phyloP scores from a whole-genome alignment of 2,797 vertebrate genomes.

The Sebastes oblongus region DNA sequence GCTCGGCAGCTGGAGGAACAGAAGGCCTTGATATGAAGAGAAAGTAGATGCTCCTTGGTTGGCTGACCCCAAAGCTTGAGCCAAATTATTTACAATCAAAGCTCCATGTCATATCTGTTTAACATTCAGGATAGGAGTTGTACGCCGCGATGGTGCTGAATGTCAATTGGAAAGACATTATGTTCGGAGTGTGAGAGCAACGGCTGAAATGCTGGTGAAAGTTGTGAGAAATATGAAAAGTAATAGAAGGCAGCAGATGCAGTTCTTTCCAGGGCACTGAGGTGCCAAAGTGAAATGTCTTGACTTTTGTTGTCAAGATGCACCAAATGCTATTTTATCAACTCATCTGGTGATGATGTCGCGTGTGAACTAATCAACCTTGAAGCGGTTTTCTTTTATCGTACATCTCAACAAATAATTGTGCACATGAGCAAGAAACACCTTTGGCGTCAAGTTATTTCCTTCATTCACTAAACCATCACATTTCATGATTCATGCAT shows the following conservation, averaged over 20 bases:
- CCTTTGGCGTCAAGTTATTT: neutral
- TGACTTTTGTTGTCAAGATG: constrained; percentile 75
- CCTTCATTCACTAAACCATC: constrained; percentile 30
- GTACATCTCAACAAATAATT: constrained; percentile 21
- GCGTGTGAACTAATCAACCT: constrained; percentile 40
- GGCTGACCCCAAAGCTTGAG: constrained; percentile 73
- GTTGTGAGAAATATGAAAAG: constrained; percentile 51
- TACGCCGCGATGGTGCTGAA: constrained; percentile 60
- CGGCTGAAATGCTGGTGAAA: constrained; percentile 36
- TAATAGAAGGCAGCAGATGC: constrained; percentile 68
- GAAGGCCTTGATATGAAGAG: constrained; percentile 75
- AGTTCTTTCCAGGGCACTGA: constrained; percentile 37
- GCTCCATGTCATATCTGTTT: constrained; percentile 77
- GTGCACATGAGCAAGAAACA: neutral
- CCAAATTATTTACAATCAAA: constrained; percentile 84
- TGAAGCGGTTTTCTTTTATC: constrained; percentile 34
- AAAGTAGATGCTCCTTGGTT: constrained; percentile 69
- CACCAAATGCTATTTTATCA: constrained; percentile 64
- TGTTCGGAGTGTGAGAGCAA: constrained; percentile 30
- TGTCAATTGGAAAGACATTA: constrained; percentile 67
- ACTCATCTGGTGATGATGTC: constrained; percentile 28
- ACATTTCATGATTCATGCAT: constrained; percentile 45
- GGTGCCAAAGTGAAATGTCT: constrained; percentile 57
- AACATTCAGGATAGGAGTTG: constrained; percentile 76
- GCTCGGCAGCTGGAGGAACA: constrained; percentile 81